Percentiles rank a stretch among this genome's conserved stretches.
These are phyloP conservation scores for Cnemophilus loriae DNA, from an alignment of 2,113 vertebrate species.

Conservation along the genomic window DNA sequence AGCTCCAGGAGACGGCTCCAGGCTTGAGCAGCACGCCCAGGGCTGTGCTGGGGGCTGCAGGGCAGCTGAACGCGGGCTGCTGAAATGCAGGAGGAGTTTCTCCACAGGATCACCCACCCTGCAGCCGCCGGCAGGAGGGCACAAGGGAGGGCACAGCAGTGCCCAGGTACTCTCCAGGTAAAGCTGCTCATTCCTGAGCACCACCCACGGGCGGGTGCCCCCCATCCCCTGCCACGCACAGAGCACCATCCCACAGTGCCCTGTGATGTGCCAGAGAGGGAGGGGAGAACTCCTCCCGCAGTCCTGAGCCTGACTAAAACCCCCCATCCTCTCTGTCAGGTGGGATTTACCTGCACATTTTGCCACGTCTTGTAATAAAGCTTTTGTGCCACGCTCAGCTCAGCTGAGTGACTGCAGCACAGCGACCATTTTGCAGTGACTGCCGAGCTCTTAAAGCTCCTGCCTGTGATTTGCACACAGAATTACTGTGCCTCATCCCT, in stretches of 20 bases:
- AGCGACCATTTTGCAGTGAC: neutral
- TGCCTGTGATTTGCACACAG: neutral
- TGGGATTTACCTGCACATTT: neutral
- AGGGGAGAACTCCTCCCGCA: neutral
- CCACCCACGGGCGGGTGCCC: no score
- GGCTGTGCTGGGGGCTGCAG: neutral
- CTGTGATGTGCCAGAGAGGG: neutral
- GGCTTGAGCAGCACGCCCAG: neutral
- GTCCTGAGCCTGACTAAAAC: neutral
- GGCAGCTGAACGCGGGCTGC: neutral
- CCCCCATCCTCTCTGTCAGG: neutral
- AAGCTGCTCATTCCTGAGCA: neutral
- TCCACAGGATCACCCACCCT: neutral
- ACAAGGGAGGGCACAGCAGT: neutral
- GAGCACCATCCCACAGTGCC: neutral
- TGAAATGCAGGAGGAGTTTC: neutral
- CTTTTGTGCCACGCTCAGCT: neutral
- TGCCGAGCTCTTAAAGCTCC: neutral
- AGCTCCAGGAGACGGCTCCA: neutral
- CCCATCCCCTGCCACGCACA: rapidly evolving
- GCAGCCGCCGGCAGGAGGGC: neutral
- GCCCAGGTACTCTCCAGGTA: rapidly evolving
- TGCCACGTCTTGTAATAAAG: neutral
- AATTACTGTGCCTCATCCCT: neutral
- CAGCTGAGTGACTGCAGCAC: neutral